These are phyloP conservation scores for Proales similis DNA, from an alignment of 1,140 invertebrate genomes.

Conservation along the genomic window DNA sequence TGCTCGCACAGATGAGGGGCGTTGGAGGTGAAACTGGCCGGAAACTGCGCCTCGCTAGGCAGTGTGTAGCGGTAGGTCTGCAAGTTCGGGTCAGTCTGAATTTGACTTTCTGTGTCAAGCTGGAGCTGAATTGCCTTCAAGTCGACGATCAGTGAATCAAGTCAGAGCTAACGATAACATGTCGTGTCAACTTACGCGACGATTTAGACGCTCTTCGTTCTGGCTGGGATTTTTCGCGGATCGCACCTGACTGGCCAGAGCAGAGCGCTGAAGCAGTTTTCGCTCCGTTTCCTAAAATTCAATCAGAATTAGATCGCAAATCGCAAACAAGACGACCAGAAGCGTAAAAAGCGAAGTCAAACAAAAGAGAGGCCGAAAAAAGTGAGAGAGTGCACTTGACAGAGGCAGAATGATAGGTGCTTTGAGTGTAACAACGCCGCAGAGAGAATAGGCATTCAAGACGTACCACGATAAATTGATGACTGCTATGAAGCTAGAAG, in stretches of 20 bases:
- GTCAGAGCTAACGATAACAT: not conserved
- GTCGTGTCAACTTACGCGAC: constrained; percentile 11
- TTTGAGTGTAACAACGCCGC: no score
- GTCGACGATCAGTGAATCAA: not conserved
- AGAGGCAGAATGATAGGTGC: no score
- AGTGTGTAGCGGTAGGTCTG: constrained; percentile 33
- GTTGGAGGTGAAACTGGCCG: constrained; percentile 4
- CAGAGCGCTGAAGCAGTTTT: constrained; percentile 7
- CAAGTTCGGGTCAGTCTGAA: constrained; percentile 26
- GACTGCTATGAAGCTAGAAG: no score
- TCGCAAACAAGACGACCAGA: no score
- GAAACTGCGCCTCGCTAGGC: constrained; percentile 16
- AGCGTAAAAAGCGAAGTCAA: no score
- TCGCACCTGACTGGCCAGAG: not conserved
- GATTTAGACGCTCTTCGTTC: constrained; percentile 9
- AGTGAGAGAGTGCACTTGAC: no score
- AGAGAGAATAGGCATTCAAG: no score
- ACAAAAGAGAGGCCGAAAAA: no score
- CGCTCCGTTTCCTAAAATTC: constrained; percentile 36
- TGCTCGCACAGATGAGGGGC: constrained; percentile 33
- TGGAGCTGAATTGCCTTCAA: constrained; percentile 31
- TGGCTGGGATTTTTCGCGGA: constrained; percentile 1
- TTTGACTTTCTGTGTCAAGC: constrained; percentile 22
- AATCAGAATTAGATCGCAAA: no score
- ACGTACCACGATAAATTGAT: no score